phyloP scores from a whole-genome alignment of 2,797 vertebrate species.

The Xenops minutus region DNA sequence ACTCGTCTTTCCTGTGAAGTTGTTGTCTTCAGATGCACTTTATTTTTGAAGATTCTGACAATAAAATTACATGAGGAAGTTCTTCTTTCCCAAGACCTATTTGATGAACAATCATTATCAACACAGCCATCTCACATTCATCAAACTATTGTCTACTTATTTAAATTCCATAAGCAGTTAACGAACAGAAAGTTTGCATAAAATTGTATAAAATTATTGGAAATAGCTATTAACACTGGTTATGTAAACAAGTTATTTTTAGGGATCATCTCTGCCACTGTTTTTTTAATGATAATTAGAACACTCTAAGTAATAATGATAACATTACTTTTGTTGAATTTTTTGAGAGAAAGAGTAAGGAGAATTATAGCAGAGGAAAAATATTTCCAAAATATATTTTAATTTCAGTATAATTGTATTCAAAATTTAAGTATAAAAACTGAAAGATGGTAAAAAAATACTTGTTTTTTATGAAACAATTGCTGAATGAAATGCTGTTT shows the following conservation, averaged over 20 bases:
- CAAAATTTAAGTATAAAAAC: background rate
- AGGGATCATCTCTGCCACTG: background rate
- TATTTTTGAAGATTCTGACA: conserved; percentile 29
- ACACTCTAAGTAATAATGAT: background rate
- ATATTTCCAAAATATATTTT: background rate
- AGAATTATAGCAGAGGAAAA: background rate
- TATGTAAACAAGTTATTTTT: background rate
- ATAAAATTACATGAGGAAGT: conserved; percentile 20
- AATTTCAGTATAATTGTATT: background rate
- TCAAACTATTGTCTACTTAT: background rate
- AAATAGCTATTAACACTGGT: background rate
- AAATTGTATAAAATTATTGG: background rate
- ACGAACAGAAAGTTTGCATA: background rate
- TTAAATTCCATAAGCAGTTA: background rate
- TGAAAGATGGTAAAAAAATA: background rate
- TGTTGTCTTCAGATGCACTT: background rate
- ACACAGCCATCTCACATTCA: background rate
- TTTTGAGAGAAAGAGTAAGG: background rate
- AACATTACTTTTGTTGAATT: background rate
- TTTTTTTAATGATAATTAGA: background rate
- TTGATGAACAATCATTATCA: background rate
- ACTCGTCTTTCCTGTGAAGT: background rate
- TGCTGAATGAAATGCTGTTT: background rate
- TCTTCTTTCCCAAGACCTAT: background rate
- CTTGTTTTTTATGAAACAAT: accelerated